phyloP scores from a whole-genome alignment of 2,888 invertebrate species.

The Adineta ricciae region DNA sequence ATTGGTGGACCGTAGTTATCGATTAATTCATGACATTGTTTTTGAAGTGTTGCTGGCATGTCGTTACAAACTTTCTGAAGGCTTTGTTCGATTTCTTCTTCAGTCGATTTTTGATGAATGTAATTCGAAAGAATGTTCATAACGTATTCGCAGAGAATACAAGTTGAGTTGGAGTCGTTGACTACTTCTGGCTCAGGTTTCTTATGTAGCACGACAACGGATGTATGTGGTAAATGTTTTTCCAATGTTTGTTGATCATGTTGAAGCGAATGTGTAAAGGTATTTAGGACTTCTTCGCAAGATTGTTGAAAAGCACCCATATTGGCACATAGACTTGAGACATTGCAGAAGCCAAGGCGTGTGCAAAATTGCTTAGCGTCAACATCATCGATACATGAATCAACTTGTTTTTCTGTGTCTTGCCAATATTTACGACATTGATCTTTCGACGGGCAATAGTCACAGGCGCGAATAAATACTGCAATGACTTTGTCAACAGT shows the following conservation, averaged over 20 bases:
- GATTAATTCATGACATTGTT: not conserved
- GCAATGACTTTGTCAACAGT: not conserved
- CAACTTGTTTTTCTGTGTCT: not conserved
- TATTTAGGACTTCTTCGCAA: not conserved
- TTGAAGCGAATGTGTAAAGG: not conserved
- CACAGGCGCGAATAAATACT: not conserved
- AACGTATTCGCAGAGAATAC: constrained; percentile 30
- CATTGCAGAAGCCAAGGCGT: not conserved
- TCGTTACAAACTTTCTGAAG: not conserved
- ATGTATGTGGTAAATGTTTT: not conserved
- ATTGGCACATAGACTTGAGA: not conserved
- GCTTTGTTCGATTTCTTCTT: not conserved
- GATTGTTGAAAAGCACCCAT: not conserved
- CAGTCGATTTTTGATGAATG: constrained; percentile 26
- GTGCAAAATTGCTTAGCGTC: not conserved
- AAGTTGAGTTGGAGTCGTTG: not conserved
- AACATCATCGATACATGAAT: not conserved
- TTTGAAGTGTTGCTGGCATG: not conserved
- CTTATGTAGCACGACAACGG: not conserved
- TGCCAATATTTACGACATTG: not conserved
- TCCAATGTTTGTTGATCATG: not conserved
- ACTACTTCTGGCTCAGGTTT: not conserved
- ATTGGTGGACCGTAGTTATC: constrained; percentile 16
- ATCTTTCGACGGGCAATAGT: not conserved
- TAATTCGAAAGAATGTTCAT: constrained; percentile 28